Conservation (phyloP, 2,113 vertebrate genomes). For the Elachura formosa region DNA sequence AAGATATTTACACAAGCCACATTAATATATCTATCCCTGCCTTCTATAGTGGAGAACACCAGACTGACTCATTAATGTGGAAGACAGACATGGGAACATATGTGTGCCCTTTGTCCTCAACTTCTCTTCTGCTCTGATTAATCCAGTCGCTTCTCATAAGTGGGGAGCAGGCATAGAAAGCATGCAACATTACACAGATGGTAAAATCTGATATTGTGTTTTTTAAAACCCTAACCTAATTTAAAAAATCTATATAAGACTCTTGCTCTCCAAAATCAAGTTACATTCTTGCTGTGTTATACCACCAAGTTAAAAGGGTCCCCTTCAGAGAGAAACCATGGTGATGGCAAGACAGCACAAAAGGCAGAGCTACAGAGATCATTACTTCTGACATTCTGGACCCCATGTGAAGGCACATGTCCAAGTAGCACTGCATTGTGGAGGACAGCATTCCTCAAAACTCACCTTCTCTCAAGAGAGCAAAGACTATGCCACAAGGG, state of each 20-base stretch:
- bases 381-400: not conserved
- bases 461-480: not conserved
- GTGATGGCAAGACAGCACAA: not conserved
- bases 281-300: not conserved
- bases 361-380: not conserved
- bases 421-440: not conserved
- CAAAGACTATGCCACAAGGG: not conserved
- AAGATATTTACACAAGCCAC: not conserved
- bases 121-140: not conserved
- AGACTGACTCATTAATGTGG: not conserved
- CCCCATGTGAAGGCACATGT: not conserved
- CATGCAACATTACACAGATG: not conserved
- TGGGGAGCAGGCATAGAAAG: not conserved
- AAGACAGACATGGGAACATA: not conserved
- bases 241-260: not conserved
- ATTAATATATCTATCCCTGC: not conserved
- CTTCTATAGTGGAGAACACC: not conserved
- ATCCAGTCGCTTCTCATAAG: not conserved
- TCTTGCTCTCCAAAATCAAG: not conserved
- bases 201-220: not conserved
- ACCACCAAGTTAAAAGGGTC: not conserved
- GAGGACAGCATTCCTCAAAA: not conserved
- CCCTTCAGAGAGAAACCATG: not conserved
- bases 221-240: not conserved
- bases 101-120: rapidly evolving